Percentiles rank a stretch among this genome's conserved stretches.
Conservation (phyloP, 2,888 invertebrate species). For the Leptopilina syphax region DNA sequence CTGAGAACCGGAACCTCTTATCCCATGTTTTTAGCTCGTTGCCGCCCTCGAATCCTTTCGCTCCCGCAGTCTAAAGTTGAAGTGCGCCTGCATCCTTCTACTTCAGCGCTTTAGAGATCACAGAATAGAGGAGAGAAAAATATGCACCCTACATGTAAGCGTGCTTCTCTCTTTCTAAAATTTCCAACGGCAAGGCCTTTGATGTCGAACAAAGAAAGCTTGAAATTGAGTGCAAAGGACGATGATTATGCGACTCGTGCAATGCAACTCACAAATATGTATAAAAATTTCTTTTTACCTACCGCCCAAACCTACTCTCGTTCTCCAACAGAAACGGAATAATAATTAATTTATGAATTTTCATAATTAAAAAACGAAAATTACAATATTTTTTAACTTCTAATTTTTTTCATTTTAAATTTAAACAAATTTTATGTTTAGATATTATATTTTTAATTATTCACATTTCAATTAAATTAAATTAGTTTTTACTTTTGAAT, state of each 20-base stretch:
- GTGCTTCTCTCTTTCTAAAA: constrained; percentile 54
- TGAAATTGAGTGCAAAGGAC: constrained; percentile 51
- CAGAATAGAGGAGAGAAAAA: constrained; percentile 53
- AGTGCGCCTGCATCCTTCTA: constrained; percentile 51
- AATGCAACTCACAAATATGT: background rate
- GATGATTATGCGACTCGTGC: constrained; percentile 21
- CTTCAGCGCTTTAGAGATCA: constrained; percentile 56
- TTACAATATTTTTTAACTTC: too few relatives aligned
- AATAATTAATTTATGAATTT: background rate
- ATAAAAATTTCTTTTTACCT: background rate
- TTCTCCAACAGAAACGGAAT: background rate
- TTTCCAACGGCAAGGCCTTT: constrained; percentile 50
- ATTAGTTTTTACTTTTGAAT: too few relatives aligned
- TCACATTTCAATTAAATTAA: too few relatives aligned
- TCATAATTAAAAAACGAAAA: too few relatives aligned
- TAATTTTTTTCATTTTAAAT: too few relatives aligned
- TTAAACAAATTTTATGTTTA: too few relatives aligned
- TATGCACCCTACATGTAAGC: constrained; percentile 50
- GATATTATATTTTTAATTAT: too few relatives aligned
- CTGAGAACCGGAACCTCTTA: constrained; percentile 33
- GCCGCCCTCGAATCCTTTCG: constrained; percentile 52
- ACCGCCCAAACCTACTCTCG: background rate
- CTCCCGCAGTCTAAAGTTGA: constrained; percentile 52
- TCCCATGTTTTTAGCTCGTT: constrained; percentile 46
- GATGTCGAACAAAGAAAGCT: constrained; percentile 55